Evolutionary conservation across 1,140 invertebrate genomes (phyloP), one percentile per base, ranked within the genome.

Genomic region (Mactra quadrangularis): DNA sequence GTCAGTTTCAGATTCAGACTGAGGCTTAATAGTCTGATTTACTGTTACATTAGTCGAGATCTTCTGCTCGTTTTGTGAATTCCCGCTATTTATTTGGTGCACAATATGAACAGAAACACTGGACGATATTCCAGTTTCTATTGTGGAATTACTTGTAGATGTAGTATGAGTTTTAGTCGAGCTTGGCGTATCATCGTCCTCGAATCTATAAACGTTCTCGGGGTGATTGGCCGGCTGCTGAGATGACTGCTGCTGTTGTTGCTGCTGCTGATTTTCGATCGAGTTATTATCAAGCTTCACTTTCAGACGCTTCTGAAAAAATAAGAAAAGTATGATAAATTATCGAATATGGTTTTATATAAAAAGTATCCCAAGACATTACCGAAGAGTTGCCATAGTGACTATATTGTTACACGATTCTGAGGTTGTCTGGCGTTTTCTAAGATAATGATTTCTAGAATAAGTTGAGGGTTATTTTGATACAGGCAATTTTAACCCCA

Each of bases 21-120:
- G 96, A 3, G 96, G 95, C 88, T 97, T 97, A 41, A 96, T 96
- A 71, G 97, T 94, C 0, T 97, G 96, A 90, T 97, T 97, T 45
- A 98, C 97, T 9, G 97, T 97, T n/a, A 98, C 97, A 93, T 97
- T 97, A 55, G 97, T 97, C 35, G 96, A 97, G 68, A 97, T 97
- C 90, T 97, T 97, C 88, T 97, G 96, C 9, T 96, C 96, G 38
- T 90, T 96, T 96, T 33, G 96, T 95, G 50, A 95, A 31, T 96
- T 97, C 29, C 78, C 89, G 97, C 97, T 88, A 31, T 96, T 97
- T 88, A 97, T 97, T 90, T 98, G 96, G 88, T 98, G 97, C 19
- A 94, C 97, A 74, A 98, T 98, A 93, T 98, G 96, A 22, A 98
- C 97, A 0, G 96, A 97, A 92, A 97, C 81, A 62, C 81, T 81